A percentile compares a stretch with the other conserved stretches of the same genome.
These are phyloP conservation scores for Podilymbus podiceps DNA, from an alignment of 2,113 vertebrate species.

Conservation along the genomic window DNA sequence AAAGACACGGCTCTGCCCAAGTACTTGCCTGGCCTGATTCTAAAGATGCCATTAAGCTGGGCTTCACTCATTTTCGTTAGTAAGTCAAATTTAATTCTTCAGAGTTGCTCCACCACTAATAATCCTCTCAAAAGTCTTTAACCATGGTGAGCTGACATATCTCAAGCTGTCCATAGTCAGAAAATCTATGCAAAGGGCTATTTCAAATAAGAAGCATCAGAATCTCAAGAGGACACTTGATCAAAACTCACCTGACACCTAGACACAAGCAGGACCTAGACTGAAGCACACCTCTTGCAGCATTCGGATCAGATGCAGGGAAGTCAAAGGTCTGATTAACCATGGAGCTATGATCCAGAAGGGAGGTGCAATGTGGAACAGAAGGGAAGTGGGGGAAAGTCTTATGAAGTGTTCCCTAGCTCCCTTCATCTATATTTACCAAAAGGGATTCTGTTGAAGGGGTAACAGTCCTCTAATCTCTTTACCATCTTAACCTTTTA, in stretches of 20 bases:
- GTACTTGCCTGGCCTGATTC: background rate
- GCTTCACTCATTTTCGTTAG: background rate
- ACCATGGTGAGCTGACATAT: background rate
- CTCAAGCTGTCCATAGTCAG: background rate
- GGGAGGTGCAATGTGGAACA: background rate
- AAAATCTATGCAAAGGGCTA: background rate
- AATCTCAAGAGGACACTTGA: background rate
- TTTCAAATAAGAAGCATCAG: background rate
- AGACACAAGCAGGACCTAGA: background rate
- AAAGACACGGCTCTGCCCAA: background rate
- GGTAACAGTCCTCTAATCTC: conserved; percentile 33
- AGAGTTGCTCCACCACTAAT: background rate
- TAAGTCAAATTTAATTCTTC: background rate
- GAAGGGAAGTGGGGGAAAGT: background rate
- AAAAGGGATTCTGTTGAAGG: background rate
- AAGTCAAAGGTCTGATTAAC: background rate
- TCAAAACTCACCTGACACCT: background rate
- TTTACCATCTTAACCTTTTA: conserved; percentile 45
- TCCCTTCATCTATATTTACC: conserved; percentile 34
- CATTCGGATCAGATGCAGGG: background rate
- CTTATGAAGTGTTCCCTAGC: background rate
- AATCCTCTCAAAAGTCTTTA: background rate
- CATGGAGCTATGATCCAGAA: background rate
- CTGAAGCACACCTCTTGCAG: background rate
- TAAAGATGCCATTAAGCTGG: background rate